Percentiles rank a stretch among this genome's conserved stretches.
These are phyloP conservation scores for Drosophila varians DNA, from an alignment of 1,140 invertebrate species.

Conservation along the genomic window DNA sequence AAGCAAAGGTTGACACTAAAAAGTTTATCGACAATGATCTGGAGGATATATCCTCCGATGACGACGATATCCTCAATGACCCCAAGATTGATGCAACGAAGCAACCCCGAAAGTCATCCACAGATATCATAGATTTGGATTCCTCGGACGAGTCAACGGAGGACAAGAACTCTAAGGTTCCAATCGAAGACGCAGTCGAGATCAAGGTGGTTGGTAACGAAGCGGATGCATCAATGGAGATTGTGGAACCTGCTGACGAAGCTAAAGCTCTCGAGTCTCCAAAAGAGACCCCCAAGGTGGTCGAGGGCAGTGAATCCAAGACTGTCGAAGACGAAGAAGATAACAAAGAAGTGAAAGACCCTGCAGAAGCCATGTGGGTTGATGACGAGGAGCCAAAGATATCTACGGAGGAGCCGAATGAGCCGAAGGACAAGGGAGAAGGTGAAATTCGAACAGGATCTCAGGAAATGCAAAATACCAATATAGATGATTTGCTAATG, in stretches of 20 bases:
- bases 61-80: constrained; percentile 20
- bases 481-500: constrained; percentile 5
- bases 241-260: constrained; percentile 6
- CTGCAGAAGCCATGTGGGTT: background rate
- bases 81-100: background rate
- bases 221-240: background rate
- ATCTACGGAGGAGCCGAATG: background rate
- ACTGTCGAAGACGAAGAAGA: background rate
- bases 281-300: background rate
- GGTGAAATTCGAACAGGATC: background rate
- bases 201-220: background rate
- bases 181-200: background rate
- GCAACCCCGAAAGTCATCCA: background rate
- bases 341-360: background rate
- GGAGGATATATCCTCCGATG: constrained; percentile 52
- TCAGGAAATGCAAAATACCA: constrained; percentile 17
- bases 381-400: background rate
- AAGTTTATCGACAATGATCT: constrained; percentile 16
- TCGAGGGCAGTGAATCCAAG: background rate
- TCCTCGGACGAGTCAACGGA: constrained; percentile 33
- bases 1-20: background rate
- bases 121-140: constrained; percentile 43
- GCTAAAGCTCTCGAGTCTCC: background rate
- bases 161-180: background rate
- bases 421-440: background rate